Conservation (phyloP, 2,888 invertebrate species). For the Peribatodes rhomboidaria region DNA sequence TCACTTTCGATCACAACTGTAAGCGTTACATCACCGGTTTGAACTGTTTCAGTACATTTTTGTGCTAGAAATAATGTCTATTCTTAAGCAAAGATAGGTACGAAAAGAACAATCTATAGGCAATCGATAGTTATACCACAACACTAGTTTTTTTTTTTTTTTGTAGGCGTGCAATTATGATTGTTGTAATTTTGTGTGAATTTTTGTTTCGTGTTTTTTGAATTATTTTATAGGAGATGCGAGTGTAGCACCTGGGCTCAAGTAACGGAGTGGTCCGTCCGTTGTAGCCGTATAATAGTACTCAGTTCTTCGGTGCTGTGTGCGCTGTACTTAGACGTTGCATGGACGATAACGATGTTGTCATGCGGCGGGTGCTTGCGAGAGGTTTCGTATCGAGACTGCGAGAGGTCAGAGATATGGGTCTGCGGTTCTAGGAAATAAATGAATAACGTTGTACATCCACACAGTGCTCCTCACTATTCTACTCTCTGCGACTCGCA, state of each 20-base stretch:
- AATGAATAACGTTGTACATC: too few relatives aligned
- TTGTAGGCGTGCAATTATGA: neutral
- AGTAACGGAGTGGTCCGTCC: conserved; percentile 16
- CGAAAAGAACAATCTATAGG: neutral
- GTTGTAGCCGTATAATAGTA: conserved; percentile 11
- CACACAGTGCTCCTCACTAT: too few relatives aligned
- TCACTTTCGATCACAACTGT: conserved; percentile 26
- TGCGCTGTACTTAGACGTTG: neutral
- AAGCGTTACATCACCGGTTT: conserved; percentile 4
- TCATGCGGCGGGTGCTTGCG: conserved; percentile 21
- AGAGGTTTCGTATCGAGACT: conserved; percentile 21
- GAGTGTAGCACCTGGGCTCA: conserved; percentile 7
- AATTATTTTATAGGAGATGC: conserved; percentile 1
- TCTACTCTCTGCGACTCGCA: too few relatives aligned
- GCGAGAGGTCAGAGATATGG: conserved; percentile 25
- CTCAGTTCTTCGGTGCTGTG: neutral
- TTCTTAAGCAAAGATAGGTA: neutral
- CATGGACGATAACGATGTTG: conserved; percentile 35
- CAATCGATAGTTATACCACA: neutral
- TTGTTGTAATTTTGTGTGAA: neutral
- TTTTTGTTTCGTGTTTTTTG: neutral
- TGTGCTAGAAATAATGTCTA: neutral
- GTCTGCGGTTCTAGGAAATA: neutral
- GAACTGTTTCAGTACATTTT: conserved; percentile 7
- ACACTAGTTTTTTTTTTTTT: neutral